These are phyloP conservation scores for Caenorhabditis sp. DNA, from an alignment of 2,888 invertebrate species.

Conservation along the genomic window DNA sequence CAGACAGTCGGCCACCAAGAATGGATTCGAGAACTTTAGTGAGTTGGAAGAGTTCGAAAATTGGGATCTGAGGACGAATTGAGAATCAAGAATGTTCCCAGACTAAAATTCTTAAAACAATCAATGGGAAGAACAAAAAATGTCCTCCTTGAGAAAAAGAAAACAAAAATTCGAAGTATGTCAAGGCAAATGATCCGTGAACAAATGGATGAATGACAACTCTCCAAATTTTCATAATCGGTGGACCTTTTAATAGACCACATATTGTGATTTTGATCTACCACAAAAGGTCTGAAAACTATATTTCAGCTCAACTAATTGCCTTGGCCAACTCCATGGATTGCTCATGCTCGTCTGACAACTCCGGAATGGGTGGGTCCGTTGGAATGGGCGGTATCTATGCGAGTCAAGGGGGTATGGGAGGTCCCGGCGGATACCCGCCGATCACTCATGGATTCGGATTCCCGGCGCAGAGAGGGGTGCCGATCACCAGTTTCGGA, in stretches of 20 bases:
- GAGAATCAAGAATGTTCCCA: not conserved
- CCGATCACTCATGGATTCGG: constrained; percentile 56
- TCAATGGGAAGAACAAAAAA: not conserved
- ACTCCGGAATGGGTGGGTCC: constrained; percentile 51
- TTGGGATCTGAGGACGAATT: not conserved
- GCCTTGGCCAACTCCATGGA: constrained; percentile 80
- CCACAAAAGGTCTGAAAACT: no score
- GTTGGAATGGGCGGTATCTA: constrained; percentile 62
- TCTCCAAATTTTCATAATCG: no score
- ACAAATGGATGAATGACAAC: not conserved
- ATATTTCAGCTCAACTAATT: constrained; percentile 80
- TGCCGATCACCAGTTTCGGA: constrained; percentile 48
- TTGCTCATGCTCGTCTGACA: constrained; percentile 77
- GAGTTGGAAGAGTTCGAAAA: constrained; percentile 2
- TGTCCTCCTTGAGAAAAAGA: constrained; percentile 1
- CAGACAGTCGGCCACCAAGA: constrained; percentile 70
- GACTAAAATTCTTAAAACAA: not conserved
- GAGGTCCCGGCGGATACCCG: constrained; percentile 46
- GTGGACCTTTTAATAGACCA: no score
- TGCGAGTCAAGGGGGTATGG: constrained; percentile 43
- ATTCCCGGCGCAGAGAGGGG: constrained; percentile 57
- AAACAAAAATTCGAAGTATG: constrained; percentile 11
- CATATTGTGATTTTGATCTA: no score
- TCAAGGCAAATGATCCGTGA: constrained; percentile 42
- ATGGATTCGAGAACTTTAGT: constrained; percentile 81